Evolutionary conservation across 2,888 invertebrate species (phyloP).

Genomic region (Tryphoninae sp.): DNA sequence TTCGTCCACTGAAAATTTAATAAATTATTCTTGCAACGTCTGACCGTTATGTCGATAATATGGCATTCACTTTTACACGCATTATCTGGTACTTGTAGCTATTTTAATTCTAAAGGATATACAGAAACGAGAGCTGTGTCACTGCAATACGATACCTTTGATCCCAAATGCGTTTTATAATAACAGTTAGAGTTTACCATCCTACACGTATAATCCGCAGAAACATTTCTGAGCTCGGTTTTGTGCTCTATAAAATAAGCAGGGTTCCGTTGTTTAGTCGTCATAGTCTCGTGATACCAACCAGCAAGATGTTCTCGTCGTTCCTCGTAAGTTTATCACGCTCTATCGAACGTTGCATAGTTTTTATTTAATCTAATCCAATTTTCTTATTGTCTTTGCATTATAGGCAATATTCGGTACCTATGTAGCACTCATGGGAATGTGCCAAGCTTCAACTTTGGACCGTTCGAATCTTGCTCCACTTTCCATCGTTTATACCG

Average conservation of each 20-base stretch:
- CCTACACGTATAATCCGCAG: slow-evolving; percentile 34
- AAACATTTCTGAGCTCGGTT: slow-evolving; percentile 18
- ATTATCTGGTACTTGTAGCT: not conserved
- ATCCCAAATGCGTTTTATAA: slow-evolving; percentile 34
- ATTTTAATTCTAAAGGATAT: slow-evolving; percentile 52
- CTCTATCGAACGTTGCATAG: slow-evolving; percentile 27
- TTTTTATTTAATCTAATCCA: slow-evolving; percentile 51
- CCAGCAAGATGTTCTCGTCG: slow-evolving; percentile 51
- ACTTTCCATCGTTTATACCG: slow-evolving; percentile 66
- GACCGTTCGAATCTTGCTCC: slow-evolving; percentile 64
- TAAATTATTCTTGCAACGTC: slow-evolving; percentile 60
- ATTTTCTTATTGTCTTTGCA: slow-evolving; percentile 20
- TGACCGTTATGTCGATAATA: not conserved
- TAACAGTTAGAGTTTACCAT: slow-evolving; percentile 30
- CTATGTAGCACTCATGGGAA: slow-evolving; percentile 50
- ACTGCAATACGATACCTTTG: slow-evolving; percentile 45
- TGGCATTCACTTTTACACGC: slow-evolving; percentile 47
- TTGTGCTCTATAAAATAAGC: slow-evolving; percentile 47
- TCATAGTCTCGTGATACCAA: slow-evolving; percentile 50
- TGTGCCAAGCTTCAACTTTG: slow-evolving; percentile 54
- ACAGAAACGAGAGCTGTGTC: slow-evolving; percentile 34
- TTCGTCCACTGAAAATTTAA: slow-evolving; percentile 31
- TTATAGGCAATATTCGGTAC: slow-evolving; percentile 57
- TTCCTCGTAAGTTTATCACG: slow-evolving; percentile 51
- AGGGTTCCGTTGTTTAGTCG: slow-evolving; percentile 23